Evolutionary conservation across 2,888 invertebrate species (phyloP).

Genomic region (Tolmerus cingulatus): DNA sequence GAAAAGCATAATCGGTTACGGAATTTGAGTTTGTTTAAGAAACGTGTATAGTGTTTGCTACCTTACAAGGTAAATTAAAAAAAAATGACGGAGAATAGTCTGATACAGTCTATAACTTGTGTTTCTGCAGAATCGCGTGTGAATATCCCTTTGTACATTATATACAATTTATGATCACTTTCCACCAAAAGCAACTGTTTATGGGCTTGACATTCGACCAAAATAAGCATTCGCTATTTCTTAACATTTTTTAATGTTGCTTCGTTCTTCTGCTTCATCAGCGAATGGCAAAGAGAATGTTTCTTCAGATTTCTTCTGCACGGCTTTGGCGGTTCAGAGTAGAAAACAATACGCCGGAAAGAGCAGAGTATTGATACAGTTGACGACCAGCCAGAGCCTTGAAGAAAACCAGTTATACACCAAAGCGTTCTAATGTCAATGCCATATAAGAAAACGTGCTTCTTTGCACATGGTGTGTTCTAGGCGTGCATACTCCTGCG

Average conservation of each 20-base stretch:
- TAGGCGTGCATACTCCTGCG: background rate
- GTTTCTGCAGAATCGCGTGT: background rate
- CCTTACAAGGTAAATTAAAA: background rate
- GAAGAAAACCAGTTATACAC: slow-evolving; percentile 61
- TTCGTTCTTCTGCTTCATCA: background rate
- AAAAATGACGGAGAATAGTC: background rate
- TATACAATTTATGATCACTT: background rate
- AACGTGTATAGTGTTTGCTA: background rate
- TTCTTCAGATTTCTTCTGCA: background rate
- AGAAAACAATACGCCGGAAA: background rate
- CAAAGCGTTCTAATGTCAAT: slow-evolving; percentile 62
- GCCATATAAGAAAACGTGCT: slow-evolving; percentile 54
- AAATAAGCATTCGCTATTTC: background rate
- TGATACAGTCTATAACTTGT: background rate
- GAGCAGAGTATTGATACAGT: slow-evolving; percentile 46
- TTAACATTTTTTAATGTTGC: background rate
- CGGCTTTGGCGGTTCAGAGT: background rate
- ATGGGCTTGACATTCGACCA: background rate
- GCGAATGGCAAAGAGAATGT: background rate
- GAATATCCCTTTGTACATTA: background rate
- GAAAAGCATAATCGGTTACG: background rate
- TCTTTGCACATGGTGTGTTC: background rate
- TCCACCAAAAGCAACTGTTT: background rate
- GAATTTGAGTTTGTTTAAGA: background rate
- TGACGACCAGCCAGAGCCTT: slow-evolving; percentile 57